Conservation (phyloP, 2,888 invertebrate genomes). For the Tholera decimalis region DNA sequence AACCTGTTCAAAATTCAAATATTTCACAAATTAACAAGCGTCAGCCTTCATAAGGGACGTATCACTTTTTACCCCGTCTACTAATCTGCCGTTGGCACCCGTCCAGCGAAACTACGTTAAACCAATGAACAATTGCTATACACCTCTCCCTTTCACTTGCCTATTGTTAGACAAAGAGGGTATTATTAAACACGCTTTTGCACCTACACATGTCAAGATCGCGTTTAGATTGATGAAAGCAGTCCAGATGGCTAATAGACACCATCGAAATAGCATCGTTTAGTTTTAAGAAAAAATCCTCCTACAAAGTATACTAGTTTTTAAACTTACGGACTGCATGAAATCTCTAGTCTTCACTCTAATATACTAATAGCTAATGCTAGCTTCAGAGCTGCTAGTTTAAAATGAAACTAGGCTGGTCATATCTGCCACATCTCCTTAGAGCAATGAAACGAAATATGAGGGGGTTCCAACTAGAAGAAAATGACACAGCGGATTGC, state of each 20-base stretch:
- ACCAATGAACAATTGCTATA: conserved; percentile 55
- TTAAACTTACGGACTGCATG: no score
- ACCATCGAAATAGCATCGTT: conserved; percentile 12
- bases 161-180: conserved; percentile 43
- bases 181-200: conserved; percentile 13
- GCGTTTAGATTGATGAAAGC: conserved; percentile 40
- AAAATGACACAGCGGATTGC: no score
- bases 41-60: conserved; percentile 40
- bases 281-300: conserved; percentile 17
- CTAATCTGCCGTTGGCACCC: conserved; percentile 56
- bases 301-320: no score
- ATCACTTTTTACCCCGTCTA: conserved; percentile 51
- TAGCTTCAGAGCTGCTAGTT: no score
- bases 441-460: no score
- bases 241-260: conserved; percentile 45
- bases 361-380: no score
- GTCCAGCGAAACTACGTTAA: conserved; percentile 55
- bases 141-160: conserved; percentile 37
- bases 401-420: no score
- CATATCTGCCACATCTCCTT: no score
- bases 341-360: no score
- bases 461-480: no score
- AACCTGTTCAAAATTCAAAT: conserved; percentile 31
- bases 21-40: conserved; percentile 32
- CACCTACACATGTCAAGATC: conserved; percentile 36